Evolutionary conservation across 1,140 invertebrate genomes (phyloP).

Genomic region (Rhynchophorus ferrugineus): DNA sequence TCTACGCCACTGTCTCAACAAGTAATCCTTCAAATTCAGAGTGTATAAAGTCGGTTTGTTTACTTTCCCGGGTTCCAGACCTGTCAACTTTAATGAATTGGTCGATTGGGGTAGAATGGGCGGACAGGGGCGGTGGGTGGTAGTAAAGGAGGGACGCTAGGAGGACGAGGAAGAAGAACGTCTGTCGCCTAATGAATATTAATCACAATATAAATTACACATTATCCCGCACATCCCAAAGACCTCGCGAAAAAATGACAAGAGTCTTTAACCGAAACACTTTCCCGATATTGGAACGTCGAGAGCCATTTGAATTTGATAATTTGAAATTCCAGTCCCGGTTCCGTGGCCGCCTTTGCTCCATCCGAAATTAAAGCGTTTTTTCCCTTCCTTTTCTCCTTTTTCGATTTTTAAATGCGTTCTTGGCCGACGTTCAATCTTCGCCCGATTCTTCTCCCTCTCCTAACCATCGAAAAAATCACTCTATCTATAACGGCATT

Average conservation of each 20-base stretch:
- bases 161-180: too few relatives aligned
- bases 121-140: not conserved
- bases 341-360: not conserved
- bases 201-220: slow-evolving; percentile 23
- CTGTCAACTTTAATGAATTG: slow-evolving; percentile 20
- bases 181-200: slow-evolving; percentile 18
- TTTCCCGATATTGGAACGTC: slow-evolving; percentile 14
- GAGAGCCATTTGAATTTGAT: slow-evolving; percentile 18
- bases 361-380: slow-evolving; percentile 12
- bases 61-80: slow-evolving; percentile 13
- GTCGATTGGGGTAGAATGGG: slow-evolving; percentile 9
- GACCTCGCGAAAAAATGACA: slow-evolving; percentile 11
- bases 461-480: too few relatives aligned
- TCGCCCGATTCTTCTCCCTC: too few relatives aligned
- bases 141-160: too few relatives aligned
- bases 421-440: too few relatives aligned
- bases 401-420: not conserved
- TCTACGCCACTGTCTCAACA: not conserved
- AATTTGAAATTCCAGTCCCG: slow-evolving; percentile 16
- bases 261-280: slow-evolving; percentile 18
- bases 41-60: slow-evolving; percentile 13
- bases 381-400: slow-evolving; percentile 10
- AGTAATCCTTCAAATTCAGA: slow-evolving; percentile 8
- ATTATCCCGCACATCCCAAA: slow-evolving; percentile 15
- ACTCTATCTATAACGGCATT: too few relatives aligned